Evolutionary conservation across 2,888 invertebrate species (phyloP), one percentile per base, ranked within the genome.

Genomic region (Tenthredo livida): DNA sequence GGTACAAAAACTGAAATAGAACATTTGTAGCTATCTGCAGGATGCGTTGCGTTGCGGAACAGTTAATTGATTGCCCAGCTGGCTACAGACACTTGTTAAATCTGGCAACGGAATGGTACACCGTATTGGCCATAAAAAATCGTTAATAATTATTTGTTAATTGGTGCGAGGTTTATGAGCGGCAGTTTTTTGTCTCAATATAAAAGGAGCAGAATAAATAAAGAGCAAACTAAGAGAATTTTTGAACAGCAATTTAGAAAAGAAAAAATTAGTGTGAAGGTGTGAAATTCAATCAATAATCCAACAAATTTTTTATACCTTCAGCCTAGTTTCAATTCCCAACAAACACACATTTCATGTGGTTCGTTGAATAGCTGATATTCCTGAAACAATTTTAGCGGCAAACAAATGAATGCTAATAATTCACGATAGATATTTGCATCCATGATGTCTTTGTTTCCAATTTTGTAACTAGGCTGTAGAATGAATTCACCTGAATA

Each of bases 361-460:
- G 67, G 67, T 67, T 67, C 67, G 67, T 17, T 67, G 67, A 67
- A 65, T 65, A 29, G 65, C 25, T 65, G 29, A 65, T 65, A 65
- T 65, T 65, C 65, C 25, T 12, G 29, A 12, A 65, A 7, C 67
- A 15, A 33, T 67, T 67, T 54, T 0, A 67, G 7, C 67, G 15
- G 67, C 17, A 33, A 29, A 29, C 33, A 67, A 67, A 67, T 67
- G 67, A 67, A 67, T 17, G 33, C 17, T 67, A 67, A 67, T 67
- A 67, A 67, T 67, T 67, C 6, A 67, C 67, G 67, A 67, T 67
- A 61, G 21, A 7, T 25, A 67, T 67, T 67, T 33, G 17, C 10
- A 33, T 67, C 33, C 67, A 17, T 10, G 67, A 33, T 67, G 17
- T 29, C 67, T 67, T 67, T 33, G 67, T 67, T 33, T 67, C 17